Evolutionary conservation across 1,140 invertebrate genomes (phyloP).

Genomic region (Nasonia vitripennis): DNA sequence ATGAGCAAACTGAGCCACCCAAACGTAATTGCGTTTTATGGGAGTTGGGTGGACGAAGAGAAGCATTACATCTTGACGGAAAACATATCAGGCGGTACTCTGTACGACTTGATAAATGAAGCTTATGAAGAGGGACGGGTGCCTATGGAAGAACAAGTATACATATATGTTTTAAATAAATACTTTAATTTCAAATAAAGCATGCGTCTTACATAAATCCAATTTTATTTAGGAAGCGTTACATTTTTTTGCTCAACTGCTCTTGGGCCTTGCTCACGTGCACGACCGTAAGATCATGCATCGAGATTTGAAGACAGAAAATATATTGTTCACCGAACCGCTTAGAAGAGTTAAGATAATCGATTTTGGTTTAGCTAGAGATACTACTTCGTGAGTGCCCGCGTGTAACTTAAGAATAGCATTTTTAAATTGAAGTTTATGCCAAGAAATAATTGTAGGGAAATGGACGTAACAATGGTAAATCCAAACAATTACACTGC

Average conservation of each 20-base stretch:
- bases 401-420: too few relatives aligned
- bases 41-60: neutral
- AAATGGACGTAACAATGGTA: neutral
- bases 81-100: neutral
- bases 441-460: neutral
- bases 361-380: neutral
- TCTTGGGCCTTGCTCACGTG: neutral
- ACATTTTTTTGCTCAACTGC: neutral
- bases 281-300: neutral
- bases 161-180: neutral
- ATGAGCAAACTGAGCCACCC: neutral
- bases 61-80: neutral
- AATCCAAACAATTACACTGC: constrained; percentile 1
- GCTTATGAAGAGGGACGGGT: neutral
- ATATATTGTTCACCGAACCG: neutral
- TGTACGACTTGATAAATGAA: neutral
- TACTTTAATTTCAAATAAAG: too few relatives aligned
- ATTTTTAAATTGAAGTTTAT: too few relatives aligned
- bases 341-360: neutral
- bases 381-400: neutral
- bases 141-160: neutral
- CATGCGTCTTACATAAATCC: neutral
- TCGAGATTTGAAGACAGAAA: neutral
- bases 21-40: neutral
- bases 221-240: neutral